These are phyloP conservation scores for Pelecanus crispus DNA, from an alignment of 2,113 vertebrate species.

Conservation along the genomic window DNA sequence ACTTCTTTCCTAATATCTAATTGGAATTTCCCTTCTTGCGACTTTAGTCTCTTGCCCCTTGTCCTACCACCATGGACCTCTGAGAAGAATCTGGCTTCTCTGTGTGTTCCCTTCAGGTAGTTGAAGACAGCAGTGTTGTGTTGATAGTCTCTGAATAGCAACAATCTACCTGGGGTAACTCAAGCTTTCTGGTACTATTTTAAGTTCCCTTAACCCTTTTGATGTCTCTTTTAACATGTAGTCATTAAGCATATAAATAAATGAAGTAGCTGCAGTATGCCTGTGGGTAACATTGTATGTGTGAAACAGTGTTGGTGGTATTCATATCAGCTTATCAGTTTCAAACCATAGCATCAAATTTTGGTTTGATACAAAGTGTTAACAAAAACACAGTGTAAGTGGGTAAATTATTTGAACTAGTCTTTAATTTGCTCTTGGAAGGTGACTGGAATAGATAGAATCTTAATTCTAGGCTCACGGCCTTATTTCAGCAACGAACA, in stretches of 20 bases:
- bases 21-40: not conserved
- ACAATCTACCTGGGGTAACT: not conserved
- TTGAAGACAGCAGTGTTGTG: not conserved
- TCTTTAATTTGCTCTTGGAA: not conserved
- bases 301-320: not conserved
- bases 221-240: not conserved
- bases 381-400: not conserved
- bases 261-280: not conserved
- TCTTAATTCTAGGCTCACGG: not conserved
- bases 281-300: accelerated
- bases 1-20: not conserved
- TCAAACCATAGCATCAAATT: not conserved
- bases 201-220: not conserved
- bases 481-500: not conserved
- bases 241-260: not conserved
- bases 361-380: not conserved
- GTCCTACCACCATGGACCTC: not conserved
- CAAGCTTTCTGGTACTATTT: not conserved
- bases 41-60: not conserved
- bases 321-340: not conserved
- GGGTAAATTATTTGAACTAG: not conserved
- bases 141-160: not conserved
- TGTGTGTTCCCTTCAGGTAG: not conserved
- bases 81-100: not conserved
- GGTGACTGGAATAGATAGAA: not conserved